A percentile compares a stretch with the other conserved stretches of the same genome.
phyloP scores from a whole-genome alignment of 2,888 invertebrate genomes.

The Leucozona laternaria region DNA sequence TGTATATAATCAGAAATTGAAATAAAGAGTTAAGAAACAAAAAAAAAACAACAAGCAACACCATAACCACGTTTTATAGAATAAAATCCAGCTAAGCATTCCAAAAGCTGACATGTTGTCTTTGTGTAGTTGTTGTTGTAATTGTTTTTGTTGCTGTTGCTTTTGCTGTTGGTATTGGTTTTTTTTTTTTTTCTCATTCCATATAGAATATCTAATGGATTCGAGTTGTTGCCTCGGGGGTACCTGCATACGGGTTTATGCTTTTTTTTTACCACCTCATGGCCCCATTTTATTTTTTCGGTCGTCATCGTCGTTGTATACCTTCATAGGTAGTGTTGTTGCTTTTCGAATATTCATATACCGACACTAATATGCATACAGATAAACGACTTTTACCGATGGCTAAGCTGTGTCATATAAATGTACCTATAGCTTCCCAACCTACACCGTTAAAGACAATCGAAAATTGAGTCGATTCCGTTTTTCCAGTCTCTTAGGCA shows the following conservation, averaged over 20 bases:
- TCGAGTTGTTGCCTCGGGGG: constrained; percentile 43
- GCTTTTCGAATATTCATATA: neutral
- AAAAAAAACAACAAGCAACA: constrained; percentile 25
- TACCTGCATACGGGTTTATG: constrained; percentile 49
- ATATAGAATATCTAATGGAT: constrained; percentile 52
- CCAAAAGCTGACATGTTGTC: constrained; percentile 17
- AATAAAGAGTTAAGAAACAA: constrained; percentile 15
- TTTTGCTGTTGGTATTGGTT: constrained; percentile 15
- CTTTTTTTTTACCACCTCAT: constrained; percentile 60
- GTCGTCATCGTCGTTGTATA: neutral
- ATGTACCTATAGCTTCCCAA: neutral
- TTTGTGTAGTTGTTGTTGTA: neutral
- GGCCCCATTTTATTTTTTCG: constrained; percentile 49
- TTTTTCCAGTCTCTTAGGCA: constrained; percentile 69
- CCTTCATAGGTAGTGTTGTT: neutral
- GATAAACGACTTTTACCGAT: constrained; percentile 57
- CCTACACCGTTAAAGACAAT: constrained; percentile 36
- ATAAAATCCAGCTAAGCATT: constrained; percentile 58
- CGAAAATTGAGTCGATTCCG: constrained; percentile 63
- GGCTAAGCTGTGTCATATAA: constrained; percentile 46
- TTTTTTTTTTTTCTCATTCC: constrained; percentile 26
- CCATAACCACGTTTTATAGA: constrained; percentile 33
- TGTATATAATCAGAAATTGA: constrained; percentile 61
- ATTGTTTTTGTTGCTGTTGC: neutral
- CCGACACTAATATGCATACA: constrained; percentile 36